phyloP scores from a whole-genome alignment of 2,113 vertebrate genomes.

The Istiophorus platypterus region DNA sequence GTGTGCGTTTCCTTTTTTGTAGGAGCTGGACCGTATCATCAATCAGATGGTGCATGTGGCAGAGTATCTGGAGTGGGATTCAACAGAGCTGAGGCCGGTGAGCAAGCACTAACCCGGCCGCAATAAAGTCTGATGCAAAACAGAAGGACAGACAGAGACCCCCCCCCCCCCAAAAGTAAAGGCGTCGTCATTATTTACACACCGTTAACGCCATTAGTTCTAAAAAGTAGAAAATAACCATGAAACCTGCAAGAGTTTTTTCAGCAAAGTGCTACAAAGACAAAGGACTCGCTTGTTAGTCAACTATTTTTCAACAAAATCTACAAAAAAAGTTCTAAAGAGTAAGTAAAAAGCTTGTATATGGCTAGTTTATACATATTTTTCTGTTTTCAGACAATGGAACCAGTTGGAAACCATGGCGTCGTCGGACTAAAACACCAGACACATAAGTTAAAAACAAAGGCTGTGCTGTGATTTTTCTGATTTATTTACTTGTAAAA shows the following conservation, averaged over 20 bases:
- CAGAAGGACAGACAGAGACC: background rate
- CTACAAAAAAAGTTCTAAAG: too few relatives aligned
- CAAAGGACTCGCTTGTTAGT: too few relatives aligned
- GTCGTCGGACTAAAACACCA: too few relatives aligned
- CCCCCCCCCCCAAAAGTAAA: background rate
- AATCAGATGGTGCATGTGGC: slow-evolving; percentile 97
- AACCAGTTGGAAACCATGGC: too few relatives aligned
- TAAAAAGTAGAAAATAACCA: background rate
- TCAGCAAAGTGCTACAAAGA: background rate
- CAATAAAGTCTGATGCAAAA: background rate
- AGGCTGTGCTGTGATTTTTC: too few relatives aligned
- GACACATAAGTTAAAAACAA: too few relatives aligned
- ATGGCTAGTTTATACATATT: too few relatives aligned
- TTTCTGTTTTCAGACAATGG: too few relatives aligned
- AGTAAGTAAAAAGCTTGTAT: too few relatives aligned
- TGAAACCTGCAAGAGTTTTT: background rate
- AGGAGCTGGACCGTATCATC: slow-evolving; percentile 95
- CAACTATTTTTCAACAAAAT: too few relatives aligned
- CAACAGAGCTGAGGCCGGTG: slow-evolving; percentile 90
- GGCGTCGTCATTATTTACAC: background rate
- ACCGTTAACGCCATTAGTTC: background rate
- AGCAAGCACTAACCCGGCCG: slow-evolving; percentile 31
- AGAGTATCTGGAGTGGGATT: slow-evolving; percentile 96
- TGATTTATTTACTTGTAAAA: too few relatives aligned
- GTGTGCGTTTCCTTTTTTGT: slow-evolving; percentile 36